These are phyloP conservation scores for Eumacrocentrus americanus DNA, from an alignment of 2,888 invertebrate genomes.

Conservation along the genomic window DNA sequence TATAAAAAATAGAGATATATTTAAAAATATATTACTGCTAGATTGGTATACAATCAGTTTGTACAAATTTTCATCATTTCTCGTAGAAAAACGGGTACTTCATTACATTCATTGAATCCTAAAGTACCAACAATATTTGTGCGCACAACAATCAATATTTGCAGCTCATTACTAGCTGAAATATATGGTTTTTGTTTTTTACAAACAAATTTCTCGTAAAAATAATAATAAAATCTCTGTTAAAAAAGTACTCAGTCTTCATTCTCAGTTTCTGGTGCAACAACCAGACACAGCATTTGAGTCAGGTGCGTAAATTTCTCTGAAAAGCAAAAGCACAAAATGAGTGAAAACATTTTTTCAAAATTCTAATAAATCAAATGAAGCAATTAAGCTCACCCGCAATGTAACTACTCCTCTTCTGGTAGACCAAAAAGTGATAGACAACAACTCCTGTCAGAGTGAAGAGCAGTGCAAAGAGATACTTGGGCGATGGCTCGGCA, in stretches of 20 bases:
- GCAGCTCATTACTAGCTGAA: too few relatives aligned
- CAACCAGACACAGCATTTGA: slow-evolving; percentile 73
- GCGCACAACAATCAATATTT: too few relatives aligned
- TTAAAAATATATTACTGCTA: not conserved
- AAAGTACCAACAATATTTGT: not conserved
- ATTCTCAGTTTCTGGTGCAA: slow-evolving; percentile 64
- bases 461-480: slow-evolving; percentile 76
- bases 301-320: slow-evolving; percentile 70
- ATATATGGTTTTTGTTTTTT: too few relatives aligned
- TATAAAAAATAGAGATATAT: not conserved
- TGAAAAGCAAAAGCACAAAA: slow-evolving; percentile 58
- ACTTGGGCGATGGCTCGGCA: slow-evolving; percentile 77
- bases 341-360: too few relatives aligned
- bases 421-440: slow-evolving; percentile 79
- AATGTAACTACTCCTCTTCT: slow-evolving; percentile 68
- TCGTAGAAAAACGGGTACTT: not conserved
- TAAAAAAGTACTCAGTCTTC: slow-evolving; percentile 28
- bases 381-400: slow-evolving; percentile 65
- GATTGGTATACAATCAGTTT: not conserved
- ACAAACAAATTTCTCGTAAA: not conserved
- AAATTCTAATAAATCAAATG: slow-evolving; percentile 11
- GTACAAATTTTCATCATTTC: not conserved
- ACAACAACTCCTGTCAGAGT: slow-evolving; percentile 72
- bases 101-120: not conserved
- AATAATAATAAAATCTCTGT: not conserved